Percentiles rank a stretch among this genome's conserved stretches.
Conservation (phyloP, 2,797 vertebrate genomes). For the Syngnathus rostellatus region DNA sequence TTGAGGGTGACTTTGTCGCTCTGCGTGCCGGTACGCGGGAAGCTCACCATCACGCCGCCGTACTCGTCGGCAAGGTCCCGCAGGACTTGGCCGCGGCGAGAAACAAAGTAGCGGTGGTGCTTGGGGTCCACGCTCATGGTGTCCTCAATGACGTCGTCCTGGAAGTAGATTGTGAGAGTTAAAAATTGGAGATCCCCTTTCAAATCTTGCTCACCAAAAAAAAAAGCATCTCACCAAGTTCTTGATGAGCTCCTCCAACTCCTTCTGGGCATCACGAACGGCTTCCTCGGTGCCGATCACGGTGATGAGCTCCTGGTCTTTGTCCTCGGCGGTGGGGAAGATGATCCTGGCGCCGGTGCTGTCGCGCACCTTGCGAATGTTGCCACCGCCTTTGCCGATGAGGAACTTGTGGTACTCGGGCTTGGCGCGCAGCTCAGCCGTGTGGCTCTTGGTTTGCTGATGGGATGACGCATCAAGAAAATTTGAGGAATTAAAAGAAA, state of each 20-base stretch:
- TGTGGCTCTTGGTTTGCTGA: constrained; percentile 96
- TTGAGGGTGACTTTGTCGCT: constrained; percentile 93
- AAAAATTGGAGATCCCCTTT: background rate
- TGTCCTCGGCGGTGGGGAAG: constrained; percentile 87
- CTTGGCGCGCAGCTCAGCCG: constrained; percentile 89
- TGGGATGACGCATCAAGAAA: background rate
- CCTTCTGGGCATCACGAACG: constrained; percentile 87
- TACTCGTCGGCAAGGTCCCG: constrained; percentile 94
- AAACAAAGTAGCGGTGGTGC: constrained; percentile 94
- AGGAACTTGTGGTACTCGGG: constrained; percentile 99
- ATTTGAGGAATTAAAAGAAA: background rate
- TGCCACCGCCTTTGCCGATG: constrained; percentile 93
- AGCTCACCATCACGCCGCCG: constrained; percentile 95
- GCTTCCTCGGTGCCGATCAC: constrained; percentile 94
- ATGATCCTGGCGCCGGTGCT: constrained; percentile 93
- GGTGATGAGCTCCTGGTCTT: constrained; percentile 95
- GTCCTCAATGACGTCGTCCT: constrained; percentile 95
- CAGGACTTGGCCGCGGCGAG: constrained; percentile 89
- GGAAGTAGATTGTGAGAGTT: constrained; percentile 4
- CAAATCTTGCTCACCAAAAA: background rate
- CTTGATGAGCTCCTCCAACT: constrained; percentile 89
- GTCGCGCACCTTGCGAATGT: constrained; percentile 95
- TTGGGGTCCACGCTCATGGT: constrained; percentile 86
- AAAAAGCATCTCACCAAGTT: constrained; percentile 71
- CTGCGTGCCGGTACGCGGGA: constrained; percentile 85